Evolutionary conservation across 1,140 invertebrate species (phyloP), one percentile per base, ranked within the genome.

Genomic region (Drosophila sproati): DNA sequence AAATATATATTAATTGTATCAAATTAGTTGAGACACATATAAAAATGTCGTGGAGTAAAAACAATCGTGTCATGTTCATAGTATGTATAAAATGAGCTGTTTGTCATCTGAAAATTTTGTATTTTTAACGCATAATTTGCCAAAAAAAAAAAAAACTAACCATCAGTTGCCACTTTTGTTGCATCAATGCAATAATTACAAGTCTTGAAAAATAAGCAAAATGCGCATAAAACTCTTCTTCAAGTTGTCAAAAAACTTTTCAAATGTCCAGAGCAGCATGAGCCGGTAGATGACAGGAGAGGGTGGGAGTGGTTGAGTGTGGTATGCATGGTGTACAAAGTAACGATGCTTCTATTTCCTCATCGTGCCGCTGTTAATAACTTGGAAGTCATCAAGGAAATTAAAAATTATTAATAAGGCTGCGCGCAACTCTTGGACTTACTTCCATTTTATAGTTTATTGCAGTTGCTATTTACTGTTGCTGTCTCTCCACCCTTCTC

Each of bases 371-470:
- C 74, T 88, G 77, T 74, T 88, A 87, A 88, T 88, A 87, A 88
- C 79, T 87, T 88, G 71, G 77, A 77, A 82, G 83, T 89, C 85
- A 88, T 88, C 80, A 88, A 89, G 85, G 85, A 89, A 80, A 89
- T 89, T 88, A 85, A 88, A 88, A 88, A 88, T 88, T 88, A 88
- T 88, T 88, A 88, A 88, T 89, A 88, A 89, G 86, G 73, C 77
- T 59, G 69, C 76, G 43, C 73, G 59, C 8, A 63, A 75, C 37
- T 47, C 67, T 63, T 43, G 79, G 69, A 86, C 82, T 82, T 51
- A 61, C 78, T 55, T 72, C 75, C 77, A 89, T 85, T 89, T 85
- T 69, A 78, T 80, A 85, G 86, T 89, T 89, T 85, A 88, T 79
- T 76, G 75, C 74, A 77, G 51, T 76, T 76, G 61, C 69, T 76